A percentile compares a stretch with the other conserved stretches of the same genome.
phyloP scores from a whole-genome alignment of 1,140 invertebrate genomes.

The Amyelois transitella region DNA sequence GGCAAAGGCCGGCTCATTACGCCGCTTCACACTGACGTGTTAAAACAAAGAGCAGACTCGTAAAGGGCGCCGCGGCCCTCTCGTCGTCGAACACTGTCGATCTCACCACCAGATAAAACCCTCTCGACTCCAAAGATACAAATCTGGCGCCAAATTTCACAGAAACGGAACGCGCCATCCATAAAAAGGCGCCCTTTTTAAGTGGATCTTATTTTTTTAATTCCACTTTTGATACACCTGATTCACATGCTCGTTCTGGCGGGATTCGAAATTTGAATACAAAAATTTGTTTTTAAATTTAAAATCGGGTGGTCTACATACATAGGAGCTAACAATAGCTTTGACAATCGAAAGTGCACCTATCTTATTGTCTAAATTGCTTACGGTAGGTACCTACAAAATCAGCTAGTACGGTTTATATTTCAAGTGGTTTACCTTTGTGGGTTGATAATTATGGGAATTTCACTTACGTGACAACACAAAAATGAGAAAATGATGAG shows the following conservation, averaged over 20 bases:
- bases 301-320: not conserved
- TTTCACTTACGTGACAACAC: slow-evolving; percentile 28
- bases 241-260: not conserved
- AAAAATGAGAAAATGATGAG: slow-evolving; percentile 55
- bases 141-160: slow-evolving; percentile 69
- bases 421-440: slow-evolving; percentile 1
- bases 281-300: not conserved
- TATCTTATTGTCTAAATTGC: too few species aligned
- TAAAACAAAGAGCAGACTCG: slow-evolving; percentile 39
- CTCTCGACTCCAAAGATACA: slow-evolving; percentile 26
- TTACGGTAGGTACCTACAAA: too few species aligned
- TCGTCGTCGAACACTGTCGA: slow-evolving; percentile 48
- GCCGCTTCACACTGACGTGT: slow-evolving; percentile 36
- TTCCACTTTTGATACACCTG: slow-evolving; percentile 1
- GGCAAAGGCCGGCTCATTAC: slow-evolving; percentile 34
- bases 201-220: slow-evolving; percentile 20
- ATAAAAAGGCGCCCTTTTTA: slow-evolving; percentile 37
- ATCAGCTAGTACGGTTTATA: not conserved
- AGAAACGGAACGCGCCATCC: slow-evolving; percentile 42
- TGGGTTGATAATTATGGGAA: slow-evolving; percentile 28
- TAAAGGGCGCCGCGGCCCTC: slow-evolving; percentile 33
- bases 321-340: too few species aligned
- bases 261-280: not conserved
- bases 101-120: slow-evolving; percentile 47
- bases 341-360: too few species aligned